Evolutionary conservation across 2,888 invertebrate species (phyloP).

Genomic region (Pristionchus arcanus): DNA sequence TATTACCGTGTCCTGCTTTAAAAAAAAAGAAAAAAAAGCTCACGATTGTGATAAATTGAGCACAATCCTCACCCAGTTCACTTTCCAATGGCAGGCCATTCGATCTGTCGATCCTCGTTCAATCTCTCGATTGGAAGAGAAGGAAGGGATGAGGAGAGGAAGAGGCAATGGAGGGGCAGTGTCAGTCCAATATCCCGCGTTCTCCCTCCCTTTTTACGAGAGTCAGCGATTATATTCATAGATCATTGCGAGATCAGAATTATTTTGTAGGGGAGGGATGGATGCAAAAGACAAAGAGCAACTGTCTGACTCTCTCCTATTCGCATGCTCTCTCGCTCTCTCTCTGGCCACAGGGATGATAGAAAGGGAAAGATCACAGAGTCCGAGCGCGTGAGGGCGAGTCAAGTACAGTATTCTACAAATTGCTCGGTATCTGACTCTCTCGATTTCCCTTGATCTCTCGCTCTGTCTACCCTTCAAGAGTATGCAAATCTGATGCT

Average conservation of each 20-base stretch:
- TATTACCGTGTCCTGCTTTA: too few species aligned
- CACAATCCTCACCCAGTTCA: background rate
- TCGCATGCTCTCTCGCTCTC: background rate
- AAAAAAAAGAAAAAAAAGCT: too few species aligned
- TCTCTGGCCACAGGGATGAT: background rate
- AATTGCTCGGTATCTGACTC: too few species aligned
- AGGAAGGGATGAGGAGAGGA: background rate
- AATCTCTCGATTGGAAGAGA: background rate
- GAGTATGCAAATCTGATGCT: background rate
- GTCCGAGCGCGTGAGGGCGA: background rate
- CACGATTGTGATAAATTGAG: too few species aligned
- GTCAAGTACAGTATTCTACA: background rate
- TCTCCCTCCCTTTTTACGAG: slow-evolving; percentile 6
- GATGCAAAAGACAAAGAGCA: background rate
- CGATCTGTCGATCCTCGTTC: background rate
- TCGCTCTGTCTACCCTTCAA: background rate
- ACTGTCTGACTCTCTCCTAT: background rate
- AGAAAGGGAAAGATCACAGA: background rate
- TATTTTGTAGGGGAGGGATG: background rate
- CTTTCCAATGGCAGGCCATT: background rate
- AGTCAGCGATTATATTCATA: slow-evolving; percentile 21
- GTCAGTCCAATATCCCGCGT: background rate
- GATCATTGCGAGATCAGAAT: background rate
- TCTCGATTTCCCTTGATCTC: background rate
- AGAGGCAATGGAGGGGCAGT: background rate